Evolutionary conservation across 2,113 vertebrate species (phyloP).

Genomic region (Nothoprocta perdicaria): DNA sequence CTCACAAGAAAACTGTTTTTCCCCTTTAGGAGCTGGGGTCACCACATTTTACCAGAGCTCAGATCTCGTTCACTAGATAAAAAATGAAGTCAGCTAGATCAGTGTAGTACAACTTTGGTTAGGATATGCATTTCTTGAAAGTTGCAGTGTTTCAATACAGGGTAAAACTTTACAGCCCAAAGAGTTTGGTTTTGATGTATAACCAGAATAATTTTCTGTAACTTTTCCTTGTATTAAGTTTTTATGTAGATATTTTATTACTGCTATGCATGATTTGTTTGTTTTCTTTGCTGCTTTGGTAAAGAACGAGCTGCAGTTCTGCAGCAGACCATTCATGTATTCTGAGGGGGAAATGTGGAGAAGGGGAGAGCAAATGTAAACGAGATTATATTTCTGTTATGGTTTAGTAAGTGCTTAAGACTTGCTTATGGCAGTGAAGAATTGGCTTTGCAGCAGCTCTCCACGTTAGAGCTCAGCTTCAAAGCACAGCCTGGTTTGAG

Average conservation of each 20-base stretch:
- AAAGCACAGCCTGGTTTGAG: neutral
- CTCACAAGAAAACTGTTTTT: neutral
- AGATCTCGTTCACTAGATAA: neutral
- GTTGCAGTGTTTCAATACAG: conserved; percentile 9
- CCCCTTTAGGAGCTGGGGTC: neutral
- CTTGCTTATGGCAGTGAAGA: neutral
- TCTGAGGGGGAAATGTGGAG: neutral
- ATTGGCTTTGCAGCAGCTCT: conserved; percentile 6
- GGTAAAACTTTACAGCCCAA: neutral
- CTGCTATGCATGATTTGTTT: neutral
- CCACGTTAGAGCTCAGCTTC: neutral
- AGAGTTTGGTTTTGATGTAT: conserved; percentile 4
- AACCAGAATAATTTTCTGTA: neutral
- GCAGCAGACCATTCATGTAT: neutral
- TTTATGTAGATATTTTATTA: neutral
- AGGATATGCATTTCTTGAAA: neutral
- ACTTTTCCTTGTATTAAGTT: neutral
- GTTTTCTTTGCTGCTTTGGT: neutral
- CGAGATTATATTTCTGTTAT: neutral
- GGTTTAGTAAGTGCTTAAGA: neutral
- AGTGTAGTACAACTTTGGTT: neutral
- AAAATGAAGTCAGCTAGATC: neutral
- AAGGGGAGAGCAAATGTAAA: neutral
- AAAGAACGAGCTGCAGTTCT: neutral
- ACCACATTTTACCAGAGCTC: neutral